Evolutionary conservation across 2,113 vertebrate species (phyloP).

Genomic region (Petroica traversi): DNA sequence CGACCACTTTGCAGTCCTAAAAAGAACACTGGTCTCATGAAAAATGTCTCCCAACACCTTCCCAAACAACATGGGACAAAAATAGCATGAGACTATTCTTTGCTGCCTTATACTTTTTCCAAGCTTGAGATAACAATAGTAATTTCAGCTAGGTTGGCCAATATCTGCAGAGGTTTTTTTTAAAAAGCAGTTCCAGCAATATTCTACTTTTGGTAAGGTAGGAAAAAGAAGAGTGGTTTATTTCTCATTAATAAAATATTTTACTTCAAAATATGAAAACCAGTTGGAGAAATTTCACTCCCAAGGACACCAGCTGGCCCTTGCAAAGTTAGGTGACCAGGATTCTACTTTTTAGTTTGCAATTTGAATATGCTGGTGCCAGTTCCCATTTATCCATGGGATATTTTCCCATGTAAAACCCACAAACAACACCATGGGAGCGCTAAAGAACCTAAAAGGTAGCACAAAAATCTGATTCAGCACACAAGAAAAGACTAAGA

Average conservation of each 20-base stretch:
- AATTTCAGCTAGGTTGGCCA: background rate
- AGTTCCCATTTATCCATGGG: background rate
- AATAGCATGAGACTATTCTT: conserved; percentile 42
- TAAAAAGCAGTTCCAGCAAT: background rate
- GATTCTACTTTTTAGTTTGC: background rate
- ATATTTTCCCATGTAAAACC: background rate
- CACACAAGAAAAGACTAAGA: background rate
- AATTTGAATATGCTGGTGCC: background rate
- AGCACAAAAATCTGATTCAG: background rate
- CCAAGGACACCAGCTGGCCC: background rate
- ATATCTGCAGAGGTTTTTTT: background rate
- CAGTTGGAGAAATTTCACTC: background rate
- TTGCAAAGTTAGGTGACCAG: background rate
- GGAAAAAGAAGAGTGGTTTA: background rate
- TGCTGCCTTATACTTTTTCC: conserved; percentile 17
- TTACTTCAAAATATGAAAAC: background rate
- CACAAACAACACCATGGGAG: background rate
- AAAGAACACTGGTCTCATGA: conserved; percentile 27
- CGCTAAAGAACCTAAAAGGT: background rate
- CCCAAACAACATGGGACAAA: conserved; percentile 39
- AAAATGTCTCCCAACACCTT: conserved; percentile 54
- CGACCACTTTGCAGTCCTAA: conserved; percentile 1
- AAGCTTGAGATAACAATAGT: conserved; percentile 29
- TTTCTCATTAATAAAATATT: background rate
- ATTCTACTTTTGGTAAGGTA: background rate